Conservation (phyloP, 2,797 vertebrate genomes). For the Atherinosoma microstoma region DNA sequence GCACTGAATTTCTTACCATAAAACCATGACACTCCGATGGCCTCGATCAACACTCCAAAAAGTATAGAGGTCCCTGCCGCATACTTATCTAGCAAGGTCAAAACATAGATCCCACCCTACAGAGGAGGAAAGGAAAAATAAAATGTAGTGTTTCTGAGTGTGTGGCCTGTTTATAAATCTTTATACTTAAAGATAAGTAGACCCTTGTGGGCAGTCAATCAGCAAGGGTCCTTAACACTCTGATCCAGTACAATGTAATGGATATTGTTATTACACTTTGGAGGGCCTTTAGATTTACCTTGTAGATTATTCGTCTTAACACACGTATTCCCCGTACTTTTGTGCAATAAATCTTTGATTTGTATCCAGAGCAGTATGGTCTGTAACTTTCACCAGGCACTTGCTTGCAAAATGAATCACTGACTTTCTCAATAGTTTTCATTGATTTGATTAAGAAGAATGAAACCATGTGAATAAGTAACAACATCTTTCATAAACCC, state of each 20-base stretch:
- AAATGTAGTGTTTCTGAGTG: neutral
- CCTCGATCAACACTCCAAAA: slow-evolving; percentile 95
- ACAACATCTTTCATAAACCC: slow-evolving; percentile 2
- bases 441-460: slow-evolving; percentile 33
- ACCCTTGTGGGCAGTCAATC: slow-evolving; percentile 11
- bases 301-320: neutral
- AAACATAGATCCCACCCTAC: slow-evolving; percentile 96
- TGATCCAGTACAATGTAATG: neutral
- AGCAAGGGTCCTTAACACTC: neutral
- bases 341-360: slow-evolving; percentile 18
- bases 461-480: slow-evolving; percentile 37
- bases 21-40: slow-evolving; percentile 99
- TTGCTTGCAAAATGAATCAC: slow-evolving; percentile 16
- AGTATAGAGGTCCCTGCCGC: slow-evolving; percentile 97
- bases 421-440: slow-evolving; percentile 12
- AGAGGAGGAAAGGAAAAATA: slow-evolving; percentile 17
- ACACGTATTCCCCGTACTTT: neutral
- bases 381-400: slow-evolving; percentile 6
- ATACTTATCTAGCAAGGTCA: slow-evolving; percentile 94
- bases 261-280: slow-evolving; percentile 6
- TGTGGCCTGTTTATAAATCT: neutral
- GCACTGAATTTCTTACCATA: slow-evolving; percentile 86
- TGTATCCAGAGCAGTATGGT: slow-evolving; percentile 6
- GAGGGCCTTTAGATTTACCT: neutral
- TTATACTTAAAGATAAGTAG: slow-evolving; percentile 8